A percentile compares a stretch with the other conserved stretches of the same genome.
phyloP scores from a whole-genome alignment of 2,888 invertebrate species.

The Eupithecia subumbrata region DNA sequence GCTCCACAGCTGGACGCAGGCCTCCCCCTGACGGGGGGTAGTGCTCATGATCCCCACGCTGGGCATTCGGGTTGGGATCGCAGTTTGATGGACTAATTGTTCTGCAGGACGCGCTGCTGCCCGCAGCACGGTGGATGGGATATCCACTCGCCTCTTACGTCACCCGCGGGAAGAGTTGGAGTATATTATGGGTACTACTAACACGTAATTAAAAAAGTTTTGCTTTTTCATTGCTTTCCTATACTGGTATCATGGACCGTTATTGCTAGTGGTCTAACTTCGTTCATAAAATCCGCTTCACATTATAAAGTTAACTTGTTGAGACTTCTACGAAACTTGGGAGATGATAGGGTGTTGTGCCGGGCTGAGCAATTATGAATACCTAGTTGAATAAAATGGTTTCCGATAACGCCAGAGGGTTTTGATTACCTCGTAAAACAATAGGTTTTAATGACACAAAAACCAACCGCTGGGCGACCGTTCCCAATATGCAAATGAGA shows the following conservation, averaged over 20 bases:
- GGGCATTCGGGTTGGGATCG: too few species aligned
- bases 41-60: too few species aligned
- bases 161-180: too few species aligned
- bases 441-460: conserved; percentile 2
- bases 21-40: too few species aligned
- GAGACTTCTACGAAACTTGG: conserved; percentile 30
- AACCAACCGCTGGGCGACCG: background rate
- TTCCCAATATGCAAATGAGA: conserved; percentile 21
- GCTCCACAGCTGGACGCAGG: too few species aligned
- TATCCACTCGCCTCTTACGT: too few species aligned
- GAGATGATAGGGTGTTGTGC: conserved; percentile 24
- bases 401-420: conserved; percentile 10
- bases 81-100: too few species aligned
- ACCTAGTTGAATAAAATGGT: conserved; percentile 21
- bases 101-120: too few species aligned
- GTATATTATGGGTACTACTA: conserved; percentile 12
- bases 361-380: conserved; percentile 31
- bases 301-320: conserved; percentile 48
- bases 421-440: conserved; percentile 6
- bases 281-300: conserved; percentile 54
- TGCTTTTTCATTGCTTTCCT: conserved; percentile 32
- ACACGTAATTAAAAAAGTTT: conserved; percentile 30
- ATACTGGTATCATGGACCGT: conserved; percentile 45
- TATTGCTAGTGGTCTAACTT: conserved; percentile 48
- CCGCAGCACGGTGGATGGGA: too few species aligned